A percentile compares a stretch with the other conserved stretches of the same genome.
phyloP scores from a whole-genome alignment of 1,140 invertebrate species.

The Psilanteris sp. region DNA sequence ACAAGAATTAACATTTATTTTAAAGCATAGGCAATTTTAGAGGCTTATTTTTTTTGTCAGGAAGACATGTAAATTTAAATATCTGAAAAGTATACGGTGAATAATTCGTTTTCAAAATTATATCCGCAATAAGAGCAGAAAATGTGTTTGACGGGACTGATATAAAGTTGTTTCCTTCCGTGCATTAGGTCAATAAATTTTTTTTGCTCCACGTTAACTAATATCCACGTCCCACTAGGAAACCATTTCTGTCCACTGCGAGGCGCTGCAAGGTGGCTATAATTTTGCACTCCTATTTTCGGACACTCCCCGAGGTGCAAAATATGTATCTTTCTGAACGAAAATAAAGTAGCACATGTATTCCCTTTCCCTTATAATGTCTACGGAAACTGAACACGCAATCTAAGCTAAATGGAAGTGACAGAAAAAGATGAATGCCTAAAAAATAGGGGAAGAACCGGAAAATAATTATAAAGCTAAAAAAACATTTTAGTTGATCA shows the following conservation, averaged over 20 bases:
- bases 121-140: too few relatives aligned
- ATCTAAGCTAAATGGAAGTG: conserved; percentile 17
- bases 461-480: too few relatives aligned
- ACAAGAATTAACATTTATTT: too few relatives aligned
- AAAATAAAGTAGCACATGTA: conserved; percentile 21
- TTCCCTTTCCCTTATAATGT: conserved; percentile 18
- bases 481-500: too few relatives aligned
- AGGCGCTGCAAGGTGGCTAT: conserved; percentile 29
- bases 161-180: conserved; percentile 51
- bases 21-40: too few relatives aligned
- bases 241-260: conserved; percentile 47
- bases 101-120: too few relatives aligned
- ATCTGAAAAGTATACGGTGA: too few relatives aligned
- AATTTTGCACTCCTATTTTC: conserved; percentile 44
- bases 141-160: not conserved
- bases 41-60: too few relatives aligned
- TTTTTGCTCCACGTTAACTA: conserved; percentile 31
- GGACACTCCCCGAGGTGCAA: conserved; percentile 58
- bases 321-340: conserved; percentile 41
- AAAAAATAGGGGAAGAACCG: not conserved
- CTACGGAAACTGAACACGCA: conserved; percentile 34
- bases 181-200: conserved; percentile 48
- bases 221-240: conserved; percentile 42
- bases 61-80: too few relatives aligned
- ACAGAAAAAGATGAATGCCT: conserved; percentile 44